phyloP scores from a whole-genome alignment of 2,888 invertebrate species.

The Apocheima hispidaria region DNA sequence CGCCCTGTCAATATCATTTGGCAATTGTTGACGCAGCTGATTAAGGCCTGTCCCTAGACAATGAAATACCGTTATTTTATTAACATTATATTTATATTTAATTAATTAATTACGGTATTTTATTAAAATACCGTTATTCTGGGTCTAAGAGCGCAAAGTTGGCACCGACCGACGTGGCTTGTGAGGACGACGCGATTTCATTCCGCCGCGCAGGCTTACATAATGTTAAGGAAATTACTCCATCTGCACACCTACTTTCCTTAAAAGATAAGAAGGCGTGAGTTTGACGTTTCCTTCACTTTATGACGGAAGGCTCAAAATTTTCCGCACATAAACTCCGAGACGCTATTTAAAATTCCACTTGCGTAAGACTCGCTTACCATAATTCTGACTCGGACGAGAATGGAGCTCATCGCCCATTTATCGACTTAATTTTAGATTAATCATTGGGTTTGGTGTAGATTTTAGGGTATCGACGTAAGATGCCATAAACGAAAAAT shows the following conservation, averaged over 20 bases:
- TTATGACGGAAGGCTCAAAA: slow-evolving; percentile 27
- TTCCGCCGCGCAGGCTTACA: not conserved
- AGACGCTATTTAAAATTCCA: slow-evolving; percentile 31
- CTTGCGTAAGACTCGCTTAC: slow-evolving; percentile 26
- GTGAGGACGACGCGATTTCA: too few species aligned
- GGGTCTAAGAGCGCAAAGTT: too few species aligned
- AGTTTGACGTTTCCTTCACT: slow-evolving; percentile 30
- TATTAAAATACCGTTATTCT: too few species aligned
- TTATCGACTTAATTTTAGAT: slow-evolving; percentile 20
- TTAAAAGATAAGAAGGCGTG: slow-evolving; percentile 24
- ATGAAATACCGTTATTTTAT: not conserved
- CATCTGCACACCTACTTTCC: slow-evolving; percentile 31
- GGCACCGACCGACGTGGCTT: too few species aligned
- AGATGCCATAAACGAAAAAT: too few species aligned
- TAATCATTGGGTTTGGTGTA: slow-evolving; percentile 15
- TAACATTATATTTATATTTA: not conserved
- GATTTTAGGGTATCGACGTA: slow-evolving; percentile 3
- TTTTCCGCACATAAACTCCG: slow-evolving; percentile 18
- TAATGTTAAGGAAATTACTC: slow-evolving; percentile 29
- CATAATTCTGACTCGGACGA: slow-evolving; percentile 21
- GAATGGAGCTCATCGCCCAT: slow-evolving; percentile 18
- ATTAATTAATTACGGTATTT: too few species aligned
- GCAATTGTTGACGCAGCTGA: slow-evolving; percentile 6
- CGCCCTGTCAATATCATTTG: slow-evolving; percentile 28
- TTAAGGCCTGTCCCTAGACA: slow-evolving; percentile 4